Evolutionary conservation across 1,140 invertebrate genomes (phyloP), one percentile per base, ranked within the genome.

Genomic region (Sitodiplosis mosellana): DNA sequence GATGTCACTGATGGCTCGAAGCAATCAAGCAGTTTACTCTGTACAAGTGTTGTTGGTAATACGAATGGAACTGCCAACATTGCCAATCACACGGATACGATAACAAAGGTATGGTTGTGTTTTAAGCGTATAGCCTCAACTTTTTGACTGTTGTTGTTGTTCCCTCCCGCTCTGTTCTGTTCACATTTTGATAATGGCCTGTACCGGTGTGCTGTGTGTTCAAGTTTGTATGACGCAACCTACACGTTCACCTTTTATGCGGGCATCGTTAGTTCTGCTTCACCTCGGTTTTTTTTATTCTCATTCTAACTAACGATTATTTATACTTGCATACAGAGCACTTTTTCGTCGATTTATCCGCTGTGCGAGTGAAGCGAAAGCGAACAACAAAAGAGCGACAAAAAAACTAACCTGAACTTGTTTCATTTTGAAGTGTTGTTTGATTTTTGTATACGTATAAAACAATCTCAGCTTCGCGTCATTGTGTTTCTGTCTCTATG

Each of bases 1-100:
- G 34, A 61, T 60, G 45, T 43, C 58, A 0, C 53, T 50, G 11
- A 48, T 20, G 44, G 33, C 34, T 34, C 46, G 7, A 37, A 47
- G n/a, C 46, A 47, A 47, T 37, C 33, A 17, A 20, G 21, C 19
- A 21, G 33, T n/a, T 20, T 37, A 15, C 17, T 37, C 11, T 19
- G 18, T 20, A 47, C 27, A 27, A 27, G 27, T 27, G 27, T 27
- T 27, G 27, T 27, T 10, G 27, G 27, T 27, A 27, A 27, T 27
- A 27, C 27, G 27, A 27, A 27, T 27, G 27, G 27, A 27, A 27
- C 27, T 5, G 10, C 27, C 27, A 27, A 27, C 27, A 27, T 5
- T 27, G 27, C 27, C 27, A 27, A 27, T 27, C 27, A 27, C 27
- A 27, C 27, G 27, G 27, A 27, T 27, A 27, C 27, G 27, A 27